Base-by-base conservation (phyloP, 2,113 vertebrate genomes). In the Cacatua alba region DNA sequence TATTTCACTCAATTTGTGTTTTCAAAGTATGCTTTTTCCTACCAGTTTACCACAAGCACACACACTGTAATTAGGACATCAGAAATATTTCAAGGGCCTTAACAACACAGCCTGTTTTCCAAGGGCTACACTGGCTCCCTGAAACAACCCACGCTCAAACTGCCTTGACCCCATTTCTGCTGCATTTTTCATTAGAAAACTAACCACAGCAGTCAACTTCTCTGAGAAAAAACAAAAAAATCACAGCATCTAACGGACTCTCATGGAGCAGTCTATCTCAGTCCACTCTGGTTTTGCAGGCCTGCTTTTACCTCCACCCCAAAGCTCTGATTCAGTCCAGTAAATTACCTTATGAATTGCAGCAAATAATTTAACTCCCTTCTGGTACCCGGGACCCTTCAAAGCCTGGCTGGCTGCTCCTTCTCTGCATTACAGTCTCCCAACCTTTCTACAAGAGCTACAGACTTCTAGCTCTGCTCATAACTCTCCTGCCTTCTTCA, bases 241-340 rank as follows among this genome's bases (percentile, higher is more conserved):
- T 57, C 18, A 31, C 85, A 77, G 41, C 12, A 70, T 44, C 21
- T 18, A 28, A 17, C 9, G 72, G 31, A 76, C n/a, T 26, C 6
- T 68, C 31, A 41, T 64, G 29, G n/a, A 92, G 48, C 53, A 52
- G 51, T 29, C 23, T 24, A 26, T 74, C 33, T 63, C 51, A 11
- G 37, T 23, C 29, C 44, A 82, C 16, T n/a, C 63, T 71, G 51
- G 63, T 75, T 62, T 88, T 68, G 21, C 37, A 88, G 71, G 37
- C 4, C 25, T 81, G 63, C 41, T 83, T 86, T 77, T 76, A 89
- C 64, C 52, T 89, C 59, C 53, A 77, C 17, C 68, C 59, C 53
- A 91, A 86, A 91, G n/a, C 21, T 94, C 77, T 69, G 44, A 64
- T 68, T 83, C 67, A 46, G 46, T 41, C n/a, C 67, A 75, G 57